Evolutionary conservation across 2,113 vertebrate genomes (phyloP), one percentile per base, ranked within the genome.

Genomic region (Antechinus flavipes): DNA sequence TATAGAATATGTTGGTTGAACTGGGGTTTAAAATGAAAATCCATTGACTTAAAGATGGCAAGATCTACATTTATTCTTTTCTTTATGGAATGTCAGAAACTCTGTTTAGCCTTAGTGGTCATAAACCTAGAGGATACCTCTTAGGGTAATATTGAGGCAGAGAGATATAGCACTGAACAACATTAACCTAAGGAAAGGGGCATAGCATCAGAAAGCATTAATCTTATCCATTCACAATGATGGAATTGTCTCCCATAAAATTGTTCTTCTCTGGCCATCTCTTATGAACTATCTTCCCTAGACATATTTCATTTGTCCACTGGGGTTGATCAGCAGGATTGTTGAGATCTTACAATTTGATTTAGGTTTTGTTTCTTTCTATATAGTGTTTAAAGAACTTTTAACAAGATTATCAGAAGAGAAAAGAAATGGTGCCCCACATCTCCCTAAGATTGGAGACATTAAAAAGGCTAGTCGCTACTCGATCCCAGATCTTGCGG

Each of bases 391-490:
- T 98, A 99, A 99, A 98, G 99, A 99, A 97, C 99, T 99, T 93
- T 98, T 99, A 95, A 99, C 99, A 26, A 99, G 99, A 94, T 99
- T 99, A 50, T 99, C 99, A 95, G 99, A 99, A 6, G 99, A 99
- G 93, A 99, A 99, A 95, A 99, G 99, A 99, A 99, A 99, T 22
- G 99, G 99, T 35, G 99, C 99, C 4, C 99, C 99, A 2, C 99
- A 99, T 97, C 99, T 99, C 26, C 99, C 99, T 49, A 99, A 99
- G 99, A 99, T 99, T 0, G 99, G 99, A 50, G 99, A 99, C 97
- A 99, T 99, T 97, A 99, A 99, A 98, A 99, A 99, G 97, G 99
- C 99, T 0, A 99, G 99, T 96, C 99, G 99, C 95, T 99, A 99
- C 97, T 99, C 99, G 56, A 99, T 99, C 97, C 99, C 99, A 8